Evolutionary conservation across 2,888 invertebrate species (phyloP), one percentile per base, ranked within the genome.

Genomic region (Agriopis marginaria): DNA sequence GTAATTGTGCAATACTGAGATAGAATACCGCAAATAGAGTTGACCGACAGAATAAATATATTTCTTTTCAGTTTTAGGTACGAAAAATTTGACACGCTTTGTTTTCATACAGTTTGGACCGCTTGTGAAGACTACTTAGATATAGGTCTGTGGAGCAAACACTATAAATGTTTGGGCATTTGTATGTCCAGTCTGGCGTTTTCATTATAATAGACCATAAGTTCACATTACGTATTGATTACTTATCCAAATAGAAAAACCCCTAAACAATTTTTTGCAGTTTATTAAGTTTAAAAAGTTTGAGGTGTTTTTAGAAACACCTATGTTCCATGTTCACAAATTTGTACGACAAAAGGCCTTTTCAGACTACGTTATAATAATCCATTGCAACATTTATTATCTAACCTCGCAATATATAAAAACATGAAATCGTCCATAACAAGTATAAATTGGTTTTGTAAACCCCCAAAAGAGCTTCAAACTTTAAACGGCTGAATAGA

Each of bases 301-400:
- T 42, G 54, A 63, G 63, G 63, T 59, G 64, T 54, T 68, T 44
- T 55, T 64, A 50, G 55, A 32, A 68, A 56, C 56, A 65, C 60
- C 58, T 62, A 70, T 56, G 44, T 61, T 50, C 6, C 53, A 47
- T n/a, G 2, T 45, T 32, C n/a, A 58, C 61, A 60, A 49, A 50
- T 55, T 62, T 63, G 53, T 67, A 39, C 12, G 49, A 9, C 40
- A 42, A n/a, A 42, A 42, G 11, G 6, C n/a, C 10, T 56, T 3
- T 42, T 56, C 42, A 56, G 55, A 56, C 8, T 42, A 56, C 42
- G 55, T 10, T 42, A 40, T 40, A 32, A n/a, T 45, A 50, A 51
- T 23, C 17, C 8, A 51, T 23, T 3, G 9, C 23, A 10, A 9
- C 7, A 7, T 14, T 50, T 9, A 14, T 50, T 7, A 7, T 12